phyloP scores from a whole-genome alignment of 2,888 invertebrate genomes.

The Melikaiella ostensackeni region DNA sequence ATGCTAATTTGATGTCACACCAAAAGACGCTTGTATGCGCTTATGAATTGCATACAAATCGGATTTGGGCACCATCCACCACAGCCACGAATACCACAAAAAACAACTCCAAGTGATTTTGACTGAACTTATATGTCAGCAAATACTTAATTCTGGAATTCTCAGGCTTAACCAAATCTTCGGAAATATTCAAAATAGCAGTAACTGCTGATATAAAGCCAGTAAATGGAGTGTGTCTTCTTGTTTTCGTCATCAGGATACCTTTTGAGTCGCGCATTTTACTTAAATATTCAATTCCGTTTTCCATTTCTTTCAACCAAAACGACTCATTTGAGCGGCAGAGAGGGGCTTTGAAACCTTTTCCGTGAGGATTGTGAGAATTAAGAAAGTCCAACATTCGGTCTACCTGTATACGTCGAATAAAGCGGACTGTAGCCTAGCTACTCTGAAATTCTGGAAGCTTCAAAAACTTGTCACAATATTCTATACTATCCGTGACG shows the following conservation, averaged over 20 bases:
- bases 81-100: slow-evolving; percentile 43
- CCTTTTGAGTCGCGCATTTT: not conserved
- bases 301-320: too few species aligned
- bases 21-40: slow-evolving; percentile 43
- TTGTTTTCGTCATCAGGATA: slow-evolving; percentile 5
- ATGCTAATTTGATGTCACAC: slow-evolving; percentile 44
- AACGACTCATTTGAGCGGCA: slow-evolving; percentile 36
- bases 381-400: slow-evolving; percentile 43
- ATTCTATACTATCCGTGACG: slow-evolving; percentile 34
- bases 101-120: slow-evolving; percentile 41
- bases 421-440: slow-evolving; percentile 41
- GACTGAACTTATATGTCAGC: slow-evolving; percentile 47
- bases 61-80: slow-evolving; percentile 48
- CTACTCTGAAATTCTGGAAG: slow-evolving; percentile 34
- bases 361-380: slow-evolving; percentile 37
- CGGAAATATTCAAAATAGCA: too few species aligned
- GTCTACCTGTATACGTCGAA: slow-evolving; percentile 39
- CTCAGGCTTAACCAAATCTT: slow-evolving; percentile 37
- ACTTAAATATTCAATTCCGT: too few species aligned
- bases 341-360: slow-evolving; percentile 40
- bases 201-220: slow-evolving; percentile 38
- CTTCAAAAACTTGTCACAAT: slow-evolving; percentile 2
- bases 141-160: slow-evolving; percentile 45
- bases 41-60: slow-evolving; percentile 37
- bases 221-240: slow-evolving; percentile 37